Evolutionary conservation across 2,888 invertebrate genomes (phyloP).

Genomic region (Brassicogethes aeneus): DNA sequence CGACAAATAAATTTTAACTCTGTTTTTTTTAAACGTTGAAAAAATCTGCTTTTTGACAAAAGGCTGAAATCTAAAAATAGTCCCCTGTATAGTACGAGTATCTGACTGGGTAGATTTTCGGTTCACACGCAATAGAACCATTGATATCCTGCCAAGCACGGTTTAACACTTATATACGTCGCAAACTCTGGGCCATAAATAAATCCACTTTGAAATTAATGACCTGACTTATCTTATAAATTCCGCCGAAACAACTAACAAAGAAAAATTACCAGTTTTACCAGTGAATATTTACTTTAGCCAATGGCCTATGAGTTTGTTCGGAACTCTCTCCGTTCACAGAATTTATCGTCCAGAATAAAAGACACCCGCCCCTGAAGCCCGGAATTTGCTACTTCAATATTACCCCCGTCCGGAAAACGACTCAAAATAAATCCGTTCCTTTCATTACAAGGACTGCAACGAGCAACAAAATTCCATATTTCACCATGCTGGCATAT

Average conservation of each 20-base stretch:
- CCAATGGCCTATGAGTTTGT: not conserved
- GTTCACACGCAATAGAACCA: not conserved
- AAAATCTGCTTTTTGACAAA: no score
- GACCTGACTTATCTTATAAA: conserved; percentile 1
- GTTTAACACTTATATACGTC: not conserved
- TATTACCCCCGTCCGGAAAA: not conserved
- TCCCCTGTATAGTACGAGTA: no score
- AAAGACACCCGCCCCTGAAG: not conserved
- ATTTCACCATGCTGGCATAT: no score
- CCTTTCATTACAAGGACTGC: no score
- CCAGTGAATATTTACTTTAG: not conserved
- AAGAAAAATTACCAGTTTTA: conserved; percentile 1
- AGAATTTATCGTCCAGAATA: not conserved
- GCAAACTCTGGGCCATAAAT: not conserved
- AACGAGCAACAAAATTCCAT: no score
- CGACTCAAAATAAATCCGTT: no score
- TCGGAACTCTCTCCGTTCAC: not conserved
- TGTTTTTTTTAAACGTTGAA: no score
- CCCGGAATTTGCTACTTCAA: not conserved
- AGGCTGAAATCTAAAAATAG: no score
- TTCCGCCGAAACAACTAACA: not conserved
- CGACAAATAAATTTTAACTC: no score
- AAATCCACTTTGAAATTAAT: not conserved
- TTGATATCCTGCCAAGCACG: not conserved
- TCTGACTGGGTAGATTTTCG: no score